These are phyloP conservation scores for Cnemophilus loriae DNA, from an alignment of 2,113 vertebrate species.

Conservation along the genomic window DNA sequence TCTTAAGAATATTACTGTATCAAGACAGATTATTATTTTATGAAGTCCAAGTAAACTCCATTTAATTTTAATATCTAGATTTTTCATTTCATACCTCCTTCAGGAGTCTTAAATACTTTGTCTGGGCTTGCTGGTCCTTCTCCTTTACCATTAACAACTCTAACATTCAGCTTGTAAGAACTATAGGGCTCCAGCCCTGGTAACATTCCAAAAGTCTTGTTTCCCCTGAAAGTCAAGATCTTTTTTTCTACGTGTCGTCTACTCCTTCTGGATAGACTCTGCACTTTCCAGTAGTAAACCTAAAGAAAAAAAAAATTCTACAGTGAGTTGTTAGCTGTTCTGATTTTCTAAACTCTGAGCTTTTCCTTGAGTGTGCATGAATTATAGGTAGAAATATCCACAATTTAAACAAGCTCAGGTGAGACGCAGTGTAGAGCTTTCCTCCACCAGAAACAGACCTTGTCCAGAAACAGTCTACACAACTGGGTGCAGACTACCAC, in stretches of 20 bases:
- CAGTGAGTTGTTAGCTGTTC: neutral
- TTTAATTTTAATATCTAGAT: neutral
- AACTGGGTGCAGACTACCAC: neutral
- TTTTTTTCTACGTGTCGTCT: slow-evolving; percentile 83
- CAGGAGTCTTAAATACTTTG: slow-evolving; percentile 83
- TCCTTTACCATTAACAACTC: slow-evolving; percentile 88
- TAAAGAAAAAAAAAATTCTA: slow-evolving; percentile 51
- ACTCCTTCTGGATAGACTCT: slow-evolving; percentile 78
- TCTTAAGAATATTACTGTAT: neutral
- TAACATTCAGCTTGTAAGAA: slow-evolving; percentile 83
- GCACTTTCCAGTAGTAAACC: slow-evolving; percentile 91
- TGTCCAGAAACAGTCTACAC: neutral
- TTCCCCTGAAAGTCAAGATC: slow-evolving; percentile 84
- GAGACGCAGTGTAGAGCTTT: neutral
- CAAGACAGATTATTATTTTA: neutral
- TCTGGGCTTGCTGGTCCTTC: slow-evolving; percentile 85
- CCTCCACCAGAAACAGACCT: neutral
- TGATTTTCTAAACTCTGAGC: neutral
- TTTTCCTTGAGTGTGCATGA: neutral
- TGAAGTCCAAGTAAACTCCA: neutral
- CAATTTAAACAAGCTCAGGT: neutral
- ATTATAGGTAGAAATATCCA: neutral
- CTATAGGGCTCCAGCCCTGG: slow-evolving; percentile 89
- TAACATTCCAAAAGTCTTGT: slow-evolving; percentile 85
- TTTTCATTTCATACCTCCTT: slow-evolving; percentile 84